A percentile compares a stretch with the other conserved stretches of the same genome.
Evolutionary conservation across 2,888 invertebrate genomes (phyloP).

Genomic region (Melinaea marsaeus): DNA sequence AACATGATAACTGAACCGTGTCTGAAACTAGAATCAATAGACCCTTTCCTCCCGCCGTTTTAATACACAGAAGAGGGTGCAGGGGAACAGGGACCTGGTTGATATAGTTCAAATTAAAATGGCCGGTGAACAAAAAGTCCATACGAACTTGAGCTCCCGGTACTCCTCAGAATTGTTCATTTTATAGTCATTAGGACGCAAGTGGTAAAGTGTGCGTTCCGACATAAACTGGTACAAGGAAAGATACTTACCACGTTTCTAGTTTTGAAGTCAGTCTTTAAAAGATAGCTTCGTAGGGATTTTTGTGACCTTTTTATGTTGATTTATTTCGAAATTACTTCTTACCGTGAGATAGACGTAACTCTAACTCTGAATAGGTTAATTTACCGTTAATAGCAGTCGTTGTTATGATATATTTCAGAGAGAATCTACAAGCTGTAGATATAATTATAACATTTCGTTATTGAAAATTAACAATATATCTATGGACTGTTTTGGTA

Average conservation of each 20-base stretch:
- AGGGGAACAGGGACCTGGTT: not conserved
- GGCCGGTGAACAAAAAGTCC: slow-evolving; percentile 2
- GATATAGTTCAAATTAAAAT: slow-evolving; percentile 10
- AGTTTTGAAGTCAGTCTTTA: slow-evolving; percentile 3
- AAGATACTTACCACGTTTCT: slow-evolving; percentile 11
- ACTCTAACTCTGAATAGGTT: not conserved
- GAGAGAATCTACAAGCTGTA: too few species aligned
- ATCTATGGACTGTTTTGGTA: too few species aligned
- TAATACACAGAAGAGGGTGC: not conserved
- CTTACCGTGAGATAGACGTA: not conserved
- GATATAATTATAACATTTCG: too few species aligned
- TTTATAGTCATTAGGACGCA: slow-evolving; percentile 10
- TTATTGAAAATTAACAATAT: too few species aligned
- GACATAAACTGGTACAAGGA: slow-evolving; percentile 9
- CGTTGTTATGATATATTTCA: not conserved
- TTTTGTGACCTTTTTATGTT: not conserved
- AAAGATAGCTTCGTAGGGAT: not conserved
- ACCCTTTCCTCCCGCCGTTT: not conserved
- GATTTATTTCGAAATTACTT: not conserved
- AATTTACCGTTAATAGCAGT: not conserved
- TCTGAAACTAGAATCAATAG: too few species aligned
- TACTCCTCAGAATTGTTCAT: slow-evolving; percentile 4
- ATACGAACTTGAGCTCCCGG: slow-evolving; percentile 7
- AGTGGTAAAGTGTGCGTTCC: slow-evolving; percentile 8
- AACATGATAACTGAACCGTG: too few species aligned